Conservation (phyloP, 1,140 invertebrate species). For the Gryllus bimaculatus region DNA sequence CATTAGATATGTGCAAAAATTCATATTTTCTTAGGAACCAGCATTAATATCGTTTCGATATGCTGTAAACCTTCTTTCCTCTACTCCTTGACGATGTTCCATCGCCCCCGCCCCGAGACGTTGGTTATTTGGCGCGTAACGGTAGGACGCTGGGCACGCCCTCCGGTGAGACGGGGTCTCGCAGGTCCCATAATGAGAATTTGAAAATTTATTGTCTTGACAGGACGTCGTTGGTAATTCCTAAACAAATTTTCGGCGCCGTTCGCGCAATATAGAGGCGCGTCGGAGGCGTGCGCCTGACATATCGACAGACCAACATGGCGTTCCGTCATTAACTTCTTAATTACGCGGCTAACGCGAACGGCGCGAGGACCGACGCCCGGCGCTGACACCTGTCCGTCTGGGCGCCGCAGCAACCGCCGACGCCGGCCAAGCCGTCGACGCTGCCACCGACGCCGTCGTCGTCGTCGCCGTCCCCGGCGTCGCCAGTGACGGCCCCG, state of each 20-base stretch:
- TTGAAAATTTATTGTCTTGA: slow-evolving; percentile 2
- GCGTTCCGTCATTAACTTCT: background rate
- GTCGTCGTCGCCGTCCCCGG: too few relatives aligned
- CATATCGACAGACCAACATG: background rate
- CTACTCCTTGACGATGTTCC: too few relatives aligned
- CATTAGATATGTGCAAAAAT: too few relatives aligned
- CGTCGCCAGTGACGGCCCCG: background rate
- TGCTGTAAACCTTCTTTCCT: too few relatives aligned
- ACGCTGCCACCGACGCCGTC: background rate
- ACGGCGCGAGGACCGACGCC: background rate
- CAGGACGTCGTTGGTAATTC: background rate
- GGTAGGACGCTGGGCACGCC: too few relatives aligned
- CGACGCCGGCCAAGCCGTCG: background rate
- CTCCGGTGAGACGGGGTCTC: too few relatives aligned
- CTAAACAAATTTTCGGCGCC: slow-evolving; percentile 1
- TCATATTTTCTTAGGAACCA: too few relatives aligned
- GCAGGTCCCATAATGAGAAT: background rate
- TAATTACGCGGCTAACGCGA: background rate
- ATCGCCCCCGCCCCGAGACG: too few relatives aligned
- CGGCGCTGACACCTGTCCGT: background rate
- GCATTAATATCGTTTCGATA: too few relatives aligned
- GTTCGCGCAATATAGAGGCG: background rate
- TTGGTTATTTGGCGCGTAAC: too few relatives aligned
- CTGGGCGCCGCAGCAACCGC: background rate
- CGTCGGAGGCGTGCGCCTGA: background rate